These are phyloP conservation scores for Drosophila ironensis DNA, from an alignment of 1,140 invertebrate species.

Conservation along the genomic window DNA sequence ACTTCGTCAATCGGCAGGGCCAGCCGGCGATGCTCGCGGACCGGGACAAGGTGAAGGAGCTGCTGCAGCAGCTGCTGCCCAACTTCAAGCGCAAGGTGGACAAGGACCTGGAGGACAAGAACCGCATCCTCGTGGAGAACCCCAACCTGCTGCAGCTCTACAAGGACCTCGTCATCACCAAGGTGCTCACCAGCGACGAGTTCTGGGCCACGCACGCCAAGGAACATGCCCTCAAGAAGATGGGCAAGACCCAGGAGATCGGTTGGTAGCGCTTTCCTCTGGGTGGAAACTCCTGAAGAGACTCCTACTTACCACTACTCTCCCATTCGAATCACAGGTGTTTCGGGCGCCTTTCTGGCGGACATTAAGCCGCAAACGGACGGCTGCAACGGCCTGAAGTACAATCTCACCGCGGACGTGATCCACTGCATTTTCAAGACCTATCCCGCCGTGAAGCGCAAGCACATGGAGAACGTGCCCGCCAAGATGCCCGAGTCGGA, in stretches of 20 bases:
- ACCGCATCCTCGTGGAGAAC: conserved; percentile 91
- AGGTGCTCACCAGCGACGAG: conserved; percentile 96
- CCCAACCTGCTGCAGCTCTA: conserved; percentile 92
- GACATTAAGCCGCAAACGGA: conserved; percentile 98
- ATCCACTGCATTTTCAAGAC: conserved; percentile 99
- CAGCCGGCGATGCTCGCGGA: conserved; percentile 92
- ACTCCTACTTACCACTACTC: background rate
- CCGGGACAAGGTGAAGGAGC: conserved; percentile 96
- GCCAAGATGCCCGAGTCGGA: conserved; percentile 96
- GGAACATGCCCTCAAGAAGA: conserved; percentile 89
- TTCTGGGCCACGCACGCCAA: conserved; percentile 96
- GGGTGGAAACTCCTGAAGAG: background rate
- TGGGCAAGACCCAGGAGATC: conserved; percentile 89
- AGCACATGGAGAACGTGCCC: conserved; percentile 98
- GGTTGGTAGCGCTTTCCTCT: no score
- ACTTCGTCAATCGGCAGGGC: conserved; percentile 96
- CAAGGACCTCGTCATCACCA: conserved; percentile 96
- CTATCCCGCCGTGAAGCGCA: conserved; percentile 98
- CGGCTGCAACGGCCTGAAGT: conserved; percentile 97
- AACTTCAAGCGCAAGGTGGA: conserved; percentile 97
- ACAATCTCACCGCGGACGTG: conserved; percentile 98
- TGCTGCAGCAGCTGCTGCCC: conserved; percentile 95
- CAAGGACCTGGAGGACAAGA: conserved; percentile 95
- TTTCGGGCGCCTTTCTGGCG: conserved; percentile 93
- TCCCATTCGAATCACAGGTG: conserved; percentile 83